Base-by-base conservation (phyloP, 1,140 invertebrate species). In the Papilio polyxenes region DNA sequence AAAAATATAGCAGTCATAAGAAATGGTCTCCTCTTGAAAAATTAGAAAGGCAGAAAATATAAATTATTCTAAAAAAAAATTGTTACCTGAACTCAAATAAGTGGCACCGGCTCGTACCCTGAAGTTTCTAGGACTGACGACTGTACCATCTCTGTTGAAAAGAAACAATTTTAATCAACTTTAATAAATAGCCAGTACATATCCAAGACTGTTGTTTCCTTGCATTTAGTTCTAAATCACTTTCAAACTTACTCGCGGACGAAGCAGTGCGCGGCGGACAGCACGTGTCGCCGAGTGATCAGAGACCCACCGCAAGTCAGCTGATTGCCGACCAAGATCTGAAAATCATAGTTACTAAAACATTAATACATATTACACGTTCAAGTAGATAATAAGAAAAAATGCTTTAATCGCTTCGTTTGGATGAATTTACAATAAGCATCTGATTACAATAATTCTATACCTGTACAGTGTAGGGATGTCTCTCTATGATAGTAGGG, bases 181-280 rank as follows among this genome's bases (percentile, higher is more conserved):
- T n/a, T 59, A 75, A 79, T 7, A 10, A 20, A 59, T 0, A 20
- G 4, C 51, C 37, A 40, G 9, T 11, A 44, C 40, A 44, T 44
- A 6, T 44, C 40, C 4, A 44, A 44, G 40, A 44, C 40, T 44
- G 1, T 31, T 31, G 23, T 31, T 31, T 31, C 23, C 40, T 44
- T 44, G 40, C 40, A 44, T 31, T 31, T 31, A 31, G 23, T 31
- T 0, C 23, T 31, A 20, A 69, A 6, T 8, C 75, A 37, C 17
- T 56, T 56, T 53, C 65, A 17, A 59, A 83, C 87, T 88, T 82
- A 91, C 92, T 75, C 1, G 37, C 86, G 79, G 23, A 91, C 82
- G 76, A 92, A 92, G 83, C 92, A 93, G 81, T 92, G 92, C 3
- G 90, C 93, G 0, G 91, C 90, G 0, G 89, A 87, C 37, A 92